These are phyloP conservation scores for Diaprepes abbreviatus DNA, from an alignment of 2,888 invertebrate species.

Conservation along the genomic window DNA sequence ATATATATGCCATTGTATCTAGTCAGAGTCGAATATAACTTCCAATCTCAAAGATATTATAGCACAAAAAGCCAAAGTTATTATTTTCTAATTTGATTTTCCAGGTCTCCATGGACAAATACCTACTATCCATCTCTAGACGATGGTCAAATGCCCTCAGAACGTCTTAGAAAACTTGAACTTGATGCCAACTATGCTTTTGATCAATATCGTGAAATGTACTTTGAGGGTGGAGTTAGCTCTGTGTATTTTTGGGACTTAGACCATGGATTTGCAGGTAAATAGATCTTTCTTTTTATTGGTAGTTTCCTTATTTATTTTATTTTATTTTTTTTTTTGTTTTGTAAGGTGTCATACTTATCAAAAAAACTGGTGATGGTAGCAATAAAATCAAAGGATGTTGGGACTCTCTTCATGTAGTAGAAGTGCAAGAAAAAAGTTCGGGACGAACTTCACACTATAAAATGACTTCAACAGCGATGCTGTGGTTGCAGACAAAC, in stretches of 20 bases:
- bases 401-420: slow-evolving; percentile 99
- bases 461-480: slow-evolving; percentile 98
- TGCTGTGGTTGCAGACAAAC: slow-evolving; percentile 99
- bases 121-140: slow-evolving; percentile 97
- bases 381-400: slow-evolving; percentile 99
- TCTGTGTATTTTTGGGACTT: slow-evolving; percentile 99
- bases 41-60: too few species aligned
- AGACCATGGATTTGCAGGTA: slow-evolving; percentile 96
- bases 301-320: background rate
- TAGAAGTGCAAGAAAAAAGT: slow-evolving; percentile 97
- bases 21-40: too few species aligned
- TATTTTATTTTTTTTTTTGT: background rate
- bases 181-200: slow-evolving; percentile 99
- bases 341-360: slow-evolving; percentile 90
- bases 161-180: slow-evolving; percentile 93
- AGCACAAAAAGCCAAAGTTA: too few species aligned
- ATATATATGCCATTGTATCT: too few species aligned
- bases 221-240: slow-evolving; percentile 99
- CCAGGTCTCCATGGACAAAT: slow-evolving; percentile 98
- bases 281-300: background rate
- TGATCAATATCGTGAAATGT: slow-evolving; percentile 98
- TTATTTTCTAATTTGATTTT: too few species aligned
- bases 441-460: slow-evolving; percentile 96
- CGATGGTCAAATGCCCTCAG: slow-evolving; percentile 99
- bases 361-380: slow-evolving; percentile 99